A percentile compares a stretch with the other conserved stretches of the same genome.
Conservation (phyloP, 2,797 vertebrate species). For the Limosa lapponica region DNA sequence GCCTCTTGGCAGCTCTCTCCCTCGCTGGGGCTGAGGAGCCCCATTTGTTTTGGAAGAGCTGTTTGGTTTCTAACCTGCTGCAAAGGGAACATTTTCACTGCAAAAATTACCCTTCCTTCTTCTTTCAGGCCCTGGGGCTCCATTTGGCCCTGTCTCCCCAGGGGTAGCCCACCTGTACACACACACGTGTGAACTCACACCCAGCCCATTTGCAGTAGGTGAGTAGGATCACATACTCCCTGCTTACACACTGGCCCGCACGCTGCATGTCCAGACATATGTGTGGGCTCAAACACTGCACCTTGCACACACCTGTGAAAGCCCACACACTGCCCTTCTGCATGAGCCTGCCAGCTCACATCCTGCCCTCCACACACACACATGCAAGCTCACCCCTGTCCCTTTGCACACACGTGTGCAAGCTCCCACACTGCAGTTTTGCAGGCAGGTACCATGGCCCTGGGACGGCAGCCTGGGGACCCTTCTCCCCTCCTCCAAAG, state of each 20-base stretch:
- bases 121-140: not conserved
- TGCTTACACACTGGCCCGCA: rapidly evolving
- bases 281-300: no score
- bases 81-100: not conserved
- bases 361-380: not conserved
- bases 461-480: rapidly evolving
- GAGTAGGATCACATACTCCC: not conserved
- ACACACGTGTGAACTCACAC: not conserved
- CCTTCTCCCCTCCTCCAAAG: rapidly evolving
- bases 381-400: not conserved
- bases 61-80: slow-evolving; percentile 17
- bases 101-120: not conserved
- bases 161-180: not conserved
- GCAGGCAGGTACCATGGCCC: not conserved
- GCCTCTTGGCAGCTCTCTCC: slow-evolving; percentile 32
- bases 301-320: not conserved
- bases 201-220: not conserved
- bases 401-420: not conserved
- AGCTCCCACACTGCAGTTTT: not conserved
- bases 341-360: not conserved
- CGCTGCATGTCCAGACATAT: not conserved
- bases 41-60: slow-evolving; percentile 54
- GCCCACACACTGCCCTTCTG: not conserved
- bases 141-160: not conserved
- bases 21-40: not conserved